Evolutionary conservation across 2,797 vertebrate genomes (phyloP).

Genomic region (Hafferia zeledoni): DNA sequence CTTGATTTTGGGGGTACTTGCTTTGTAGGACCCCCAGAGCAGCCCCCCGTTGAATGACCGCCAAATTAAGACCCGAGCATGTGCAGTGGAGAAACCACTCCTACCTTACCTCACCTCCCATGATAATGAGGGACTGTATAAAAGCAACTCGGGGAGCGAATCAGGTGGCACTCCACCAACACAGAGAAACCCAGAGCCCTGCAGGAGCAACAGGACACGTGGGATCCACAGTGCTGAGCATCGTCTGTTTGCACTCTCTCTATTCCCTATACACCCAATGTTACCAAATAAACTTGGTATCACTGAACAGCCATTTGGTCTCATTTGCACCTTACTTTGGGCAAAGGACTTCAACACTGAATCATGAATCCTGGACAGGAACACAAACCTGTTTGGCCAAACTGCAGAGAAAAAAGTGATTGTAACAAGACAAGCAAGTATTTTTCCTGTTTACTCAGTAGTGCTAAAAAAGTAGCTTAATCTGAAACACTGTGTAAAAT

Average conservation of each 20-base stretch:
- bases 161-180: not conserved
- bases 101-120: not conserved
- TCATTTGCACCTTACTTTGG: not conserved
- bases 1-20: not conserved
- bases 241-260: not conserved
- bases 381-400: not conserved
- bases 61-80: fast-evolving
- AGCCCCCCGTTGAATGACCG: not conserved
- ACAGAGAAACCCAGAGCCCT: fast-evolving
- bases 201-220: not conserved
- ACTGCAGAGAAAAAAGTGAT: not conserved
- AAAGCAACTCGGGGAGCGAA: not conserved
- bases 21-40: not conserved
- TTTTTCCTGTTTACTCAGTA: not conserved
- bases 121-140: not conserved
- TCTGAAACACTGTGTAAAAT: not conserved
- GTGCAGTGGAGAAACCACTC: not conserved
- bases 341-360: not conserved
- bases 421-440: not conserved
- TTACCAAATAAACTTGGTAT: not conserved
- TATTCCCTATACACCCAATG: not conserved
- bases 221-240: not conserved
- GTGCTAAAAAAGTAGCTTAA: not conserved
- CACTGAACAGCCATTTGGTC: not conserved
- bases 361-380: not conserved